Evolutionary conservation across 2,888 invertebrate species (phyloP), one percentile per base, ranked within the genome.

Genomic region (Anoplius nigerrimus): DNA sequence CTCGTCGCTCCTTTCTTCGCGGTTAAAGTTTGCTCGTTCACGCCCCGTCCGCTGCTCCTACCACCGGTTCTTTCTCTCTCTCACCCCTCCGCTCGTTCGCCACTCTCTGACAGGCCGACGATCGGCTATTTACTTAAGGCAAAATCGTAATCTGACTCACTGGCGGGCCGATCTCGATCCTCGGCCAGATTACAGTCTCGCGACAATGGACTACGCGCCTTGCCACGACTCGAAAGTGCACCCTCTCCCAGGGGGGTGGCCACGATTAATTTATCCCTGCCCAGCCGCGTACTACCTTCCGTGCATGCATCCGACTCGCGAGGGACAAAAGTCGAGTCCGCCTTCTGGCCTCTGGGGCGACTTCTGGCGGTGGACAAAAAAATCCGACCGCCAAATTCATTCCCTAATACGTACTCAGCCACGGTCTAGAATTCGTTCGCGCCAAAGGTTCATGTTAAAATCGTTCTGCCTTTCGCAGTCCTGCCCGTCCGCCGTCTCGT

Each of bases 381-480:
- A 75, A 34, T 34, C 34, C 70, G 65, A 72, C 68, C 79, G 79
- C 76, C 77, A 84, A 84, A 84, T 84, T 83, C 84, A 82, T 83
- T 84, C 71, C 84, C 84, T 82, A 84, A 84, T 84, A 84, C 82
- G 84, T 84, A 71, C 73, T 18, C 18, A 48, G 66, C 68, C 76
- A 73, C 76, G 75, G 79, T 81, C 82, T 84, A 84, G 84, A 84
- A 84, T 84, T 82, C 84, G 80, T 84, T 81, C 82, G 83, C 80
- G 82, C 84, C 84, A 84, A 84, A 84, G 78, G 76, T 79, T 84
- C 80, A 83, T 84, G 84, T 75, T 84, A 84, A 84, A 84, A 79
- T 78, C 75, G 34, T 6, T 34, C 70, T 48, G 2, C 48, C 48
- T 46, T 16, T 13, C n/a, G n/a, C 27, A 68, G 67, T 34, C 24